Base-by-base conservation (phyloP, 1,140 invertebrate genomes). In the Drosophila elegans region DNA sequence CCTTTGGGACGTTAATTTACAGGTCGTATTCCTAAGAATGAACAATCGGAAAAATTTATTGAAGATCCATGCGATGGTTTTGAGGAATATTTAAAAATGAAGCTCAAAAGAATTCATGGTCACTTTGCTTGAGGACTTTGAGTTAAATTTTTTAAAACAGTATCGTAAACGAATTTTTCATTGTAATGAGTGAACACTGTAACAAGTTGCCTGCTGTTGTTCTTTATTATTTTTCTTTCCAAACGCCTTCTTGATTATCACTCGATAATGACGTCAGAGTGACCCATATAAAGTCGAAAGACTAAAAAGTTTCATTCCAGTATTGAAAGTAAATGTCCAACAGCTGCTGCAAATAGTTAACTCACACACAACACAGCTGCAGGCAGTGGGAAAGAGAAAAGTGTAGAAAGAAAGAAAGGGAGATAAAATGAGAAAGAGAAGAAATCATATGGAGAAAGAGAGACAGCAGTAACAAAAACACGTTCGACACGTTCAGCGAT, bases 271-370 rank as follows among this genome's bases (percentile, higher is more conserved):
- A 69, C 67, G 67, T 71, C 64, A 71, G n/a, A 21, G 67, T 69
- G 67, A 71, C 67, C 67, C 51, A 71, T 69, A 71, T 71, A 25
- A 11, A 64, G 34, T n/a, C 21, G 12, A 55, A 46, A 57, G 64
- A 69, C 64, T 71, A 48, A 69, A 69, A 71, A 69, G 51, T 69
- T 71, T 49, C 67, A 56, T 36, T 16, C 68, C 78, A 76, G 86
- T 86, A 85, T 86, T 81, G 78, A 86, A 88, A 88, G 82, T 78
- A 85, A 85, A 85, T 86, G 78, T 52, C 34, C 73, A 84, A 69
- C 81, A 84, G 81, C 81, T 80, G 77, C 66, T 79, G 80, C 80
- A 45, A 64, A 82, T 63, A 62, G 54, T 53, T 71, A 69, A 41
- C 49, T 68, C 51, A 71, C 67, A 56, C 55, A 48, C 51, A 77